Evolutionary conservation across 2,888 invertebrate genomes (phyloP).

Genomic region (Lycocerus yunnanus): DNA sequence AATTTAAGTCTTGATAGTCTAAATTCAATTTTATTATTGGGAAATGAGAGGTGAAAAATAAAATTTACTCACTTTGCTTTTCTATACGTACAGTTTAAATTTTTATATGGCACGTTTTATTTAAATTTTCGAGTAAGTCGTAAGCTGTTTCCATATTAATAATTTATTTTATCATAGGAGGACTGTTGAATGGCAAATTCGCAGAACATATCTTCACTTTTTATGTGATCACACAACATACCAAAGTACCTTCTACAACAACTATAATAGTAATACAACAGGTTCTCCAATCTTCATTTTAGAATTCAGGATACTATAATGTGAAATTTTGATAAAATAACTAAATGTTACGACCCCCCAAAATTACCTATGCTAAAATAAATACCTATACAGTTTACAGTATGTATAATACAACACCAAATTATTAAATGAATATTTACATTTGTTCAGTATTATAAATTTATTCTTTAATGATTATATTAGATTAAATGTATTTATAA

Average conservation of each 20-base stretch:
- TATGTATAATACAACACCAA: too few relatives aligned
- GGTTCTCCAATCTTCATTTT: background rate
- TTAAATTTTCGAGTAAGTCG: background rate
- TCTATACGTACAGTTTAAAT: background rate
- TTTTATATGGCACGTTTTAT: background rate
- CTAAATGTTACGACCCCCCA: background rate
- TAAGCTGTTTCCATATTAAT: background rate
- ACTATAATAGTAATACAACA: background rate
- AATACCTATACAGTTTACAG: too few relatives aligned
- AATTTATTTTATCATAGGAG: background rate
- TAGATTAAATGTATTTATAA: too few relatives aligned
- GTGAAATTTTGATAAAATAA: background rate
- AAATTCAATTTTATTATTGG: too few relatives aligned
- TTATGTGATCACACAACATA: background rate
- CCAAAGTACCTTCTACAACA: background rate
- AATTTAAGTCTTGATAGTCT: too few relatives aligned
- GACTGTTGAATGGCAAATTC: background rate
- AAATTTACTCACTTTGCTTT: too few relatives aligned
- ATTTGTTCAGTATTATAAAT: too few relatives aligned
- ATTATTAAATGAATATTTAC: too few relatives aligned
- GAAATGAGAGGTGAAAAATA: too few relatives aligned
- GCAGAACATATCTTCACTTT: background rate
- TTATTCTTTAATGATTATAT: too few relatives aligned
- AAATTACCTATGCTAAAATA: too few relatives aligned
- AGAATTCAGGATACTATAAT: background rate